phyloP scores from a whole-genome alignment of 64 coral and sea anemone genomes.

The Pocillopora damicornis region DNA sequence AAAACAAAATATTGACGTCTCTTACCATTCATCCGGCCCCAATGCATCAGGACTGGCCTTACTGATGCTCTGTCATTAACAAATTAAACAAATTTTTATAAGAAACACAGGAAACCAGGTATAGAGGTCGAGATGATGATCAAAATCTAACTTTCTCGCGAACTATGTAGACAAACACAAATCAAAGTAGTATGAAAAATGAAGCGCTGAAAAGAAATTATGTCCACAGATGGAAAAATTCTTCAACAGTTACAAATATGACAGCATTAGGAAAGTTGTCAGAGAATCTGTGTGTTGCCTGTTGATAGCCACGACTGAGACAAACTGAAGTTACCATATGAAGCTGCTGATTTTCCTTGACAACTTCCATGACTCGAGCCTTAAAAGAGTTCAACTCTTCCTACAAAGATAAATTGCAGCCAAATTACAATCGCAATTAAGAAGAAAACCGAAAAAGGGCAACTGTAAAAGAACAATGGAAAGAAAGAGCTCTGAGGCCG shows the following conservation, averaged over 20 bases:
- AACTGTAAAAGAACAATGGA: not conserved
- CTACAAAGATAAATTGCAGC: constrained; percentile 41
- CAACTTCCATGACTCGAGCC: constrained; percentile 73
- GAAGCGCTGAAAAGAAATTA: no score
- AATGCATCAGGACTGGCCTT: constrained; percentile 52
- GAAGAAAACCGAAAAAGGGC: not conserved
- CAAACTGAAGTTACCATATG: constrained; percentile 60
- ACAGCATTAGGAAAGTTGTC: no score
- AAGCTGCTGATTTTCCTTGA: constrained; percentile 89
- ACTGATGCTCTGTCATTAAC: constrained; percentile 24
- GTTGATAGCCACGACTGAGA: no score
- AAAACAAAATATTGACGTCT: not conserved
- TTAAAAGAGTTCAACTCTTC: constrained; percentile 79
- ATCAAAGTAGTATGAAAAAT: no score
- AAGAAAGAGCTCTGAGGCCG: not conserved
- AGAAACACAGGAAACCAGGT: not conserved
- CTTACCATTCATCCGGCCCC: constrained; percentile 55
- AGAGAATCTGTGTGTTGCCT: no score
- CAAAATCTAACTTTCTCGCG: no score
- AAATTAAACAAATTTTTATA: not conserved
- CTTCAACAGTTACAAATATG: no score
- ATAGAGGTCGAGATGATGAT: not conserved
- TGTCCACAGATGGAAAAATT: no score
- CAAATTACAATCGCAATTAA: not conserved
- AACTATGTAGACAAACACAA: no score